Evolutionary conservation across 1,140 invertebrate species (phyloP).

Genomic region (Sitodiplosis mosellana): DNA sequence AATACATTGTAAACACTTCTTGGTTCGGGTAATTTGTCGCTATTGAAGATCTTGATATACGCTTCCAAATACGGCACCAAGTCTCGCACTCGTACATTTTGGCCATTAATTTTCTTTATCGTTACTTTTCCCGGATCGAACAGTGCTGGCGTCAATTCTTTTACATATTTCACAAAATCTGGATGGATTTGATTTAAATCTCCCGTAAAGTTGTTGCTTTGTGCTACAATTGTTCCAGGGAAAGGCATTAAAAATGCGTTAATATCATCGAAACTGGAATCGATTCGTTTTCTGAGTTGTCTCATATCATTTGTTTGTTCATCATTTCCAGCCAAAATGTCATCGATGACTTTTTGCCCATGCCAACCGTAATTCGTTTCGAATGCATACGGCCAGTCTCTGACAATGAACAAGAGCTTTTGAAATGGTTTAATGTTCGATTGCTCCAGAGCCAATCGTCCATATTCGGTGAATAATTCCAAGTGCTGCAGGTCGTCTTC

Average conservation of each 20-base stretch:
- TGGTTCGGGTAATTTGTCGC: conserved; percentile 82
- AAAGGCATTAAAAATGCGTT: no score
- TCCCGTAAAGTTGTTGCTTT: conserved; percentile 95
- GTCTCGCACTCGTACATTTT: conserved; percentile 83
- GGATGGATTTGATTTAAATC: conserved; percentile 78
- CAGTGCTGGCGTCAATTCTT: conserved; percentile 70
- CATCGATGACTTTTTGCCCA: no score
- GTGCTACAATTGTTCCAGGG: conserved; percentile 63
- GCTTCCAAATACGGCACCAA: conserved; percentile 93
- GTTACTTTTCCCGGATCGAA: conserved; percentile 80
- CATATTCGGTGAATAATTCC: no score
- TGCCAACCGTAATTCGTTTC: no score
- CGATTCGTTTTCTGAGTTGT: conserved; percentile 74
- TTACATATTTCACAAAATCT: conserved; percentile 78
- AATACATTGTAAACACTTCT: no score
- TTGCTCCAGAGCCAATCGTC: no score
- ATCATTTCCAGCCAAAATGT: conserved; percentile 73
- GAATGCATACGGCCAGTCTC: no score
- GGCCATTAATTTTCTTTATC: conserved; percentile 89
- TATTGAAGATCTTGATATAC: conserved; percentile 92
- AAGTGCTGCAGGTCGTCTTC: no score
- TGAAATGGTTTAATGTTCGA: no score
- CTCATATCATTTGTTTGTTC: conserved; percentile 83
- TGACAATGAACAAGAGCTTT: no score
- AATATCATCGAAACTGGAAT: conserved; percentile 83